These are phyloP conservation scores for Thaumetopoea pityocampa DNA, from an alignment of 1,140 invertebrate species.

Conservation along the genomic window DNA sequence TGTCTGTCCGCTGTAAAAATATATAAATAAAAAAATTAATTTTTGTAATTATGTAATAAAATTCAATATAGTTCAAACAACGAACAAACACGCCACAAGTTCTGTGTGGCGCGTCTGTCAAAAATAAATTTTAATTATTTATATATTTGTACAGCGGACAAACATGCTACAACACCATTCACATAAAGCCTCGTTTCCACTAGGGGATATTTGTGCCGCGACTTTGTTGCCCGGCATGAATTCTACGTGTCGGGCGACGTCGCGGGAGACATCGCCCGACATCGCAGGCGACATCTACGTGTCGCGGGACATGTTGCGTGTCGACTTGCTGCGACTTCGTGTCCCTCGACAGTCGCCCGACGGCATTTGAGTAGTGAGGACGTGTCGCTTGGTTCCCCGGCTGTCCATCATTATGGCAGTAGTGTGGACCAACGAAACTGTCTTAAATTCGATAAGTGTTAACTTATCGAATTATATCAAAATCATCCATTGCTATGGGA, in stretches of 20 bases:
- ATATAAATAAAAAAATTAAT: too few species aligned
- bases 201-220: slow-evolving; percentile 1
- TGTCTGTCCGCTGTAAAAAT: too few species aligned
- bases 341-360: slow-evolving; percentile 13
- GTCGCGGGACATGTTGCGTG: not conserved
- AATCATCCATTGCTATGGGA: slow-evolving; percentile 1
- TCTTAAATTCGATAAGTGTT: too few species aligned
- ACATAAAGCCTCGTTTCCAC: not conserved
- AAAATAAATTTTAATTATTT: too few species aligned
- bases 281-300: not conserved
- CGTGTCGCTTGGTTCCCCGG: slow-evolving; percentile 11
- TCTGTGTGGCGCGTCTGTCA: too few species aligned
- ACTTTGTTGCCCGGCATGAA: slow-evolving; percentile 1
- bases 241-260: not conserved
- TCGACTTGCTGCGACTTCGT: slow-evolving; percentile 10
- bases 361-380: slow-evolving; percentile 14
- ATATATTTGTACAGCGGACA: too few species aligned
- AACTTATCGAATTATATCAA: slow-evolving; percentile 15
- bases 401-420: slow-evolving; percentile 5
- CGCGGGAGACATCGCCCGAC: not conserved
- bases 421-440: slow-evolving; percentile 14
- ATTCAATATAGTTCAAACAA: too few species aligned
- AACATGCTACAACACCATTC: too few species aligned
- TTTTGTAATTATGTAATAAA: too few species aligned
- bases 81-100: too few species aligned